phyloP scores from a whole-genome alignment of 2,888 invertebrate species.

The Unio delphinus region DNA sequence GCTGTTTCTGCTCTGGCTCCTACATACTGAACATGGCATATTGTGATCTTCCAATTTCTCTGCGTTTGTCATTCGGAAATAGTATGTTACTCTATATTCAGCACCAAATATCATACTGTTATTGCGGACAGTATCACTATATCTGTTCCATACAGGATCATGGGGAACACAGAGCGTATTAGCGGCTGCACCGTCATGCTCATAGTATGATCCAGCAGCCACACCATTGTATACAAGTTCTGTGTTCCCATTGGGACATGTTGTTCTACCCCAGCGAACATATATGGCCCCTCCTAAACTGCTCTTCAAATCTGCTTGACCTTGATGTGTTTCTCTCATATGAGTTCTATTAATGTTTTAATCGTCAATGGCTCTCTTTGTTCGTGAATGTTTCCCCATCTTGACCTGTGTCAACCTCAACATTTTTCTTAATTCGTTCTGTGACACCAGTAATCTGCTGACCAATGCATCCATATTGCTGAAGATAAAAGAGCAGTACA shows the following conservation, averaged over 20 bases:
- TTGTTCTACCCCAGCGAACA: conserved; percentile 9
- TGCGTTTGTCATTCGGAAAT: not conserved
- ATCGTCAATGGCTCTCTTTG: no score
- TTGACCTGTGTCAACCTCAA: no score
- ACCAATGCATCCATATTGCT: no score
- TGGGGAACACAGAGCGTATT: conserved; percentile 21
- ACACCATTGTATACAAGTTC: conserved; percentile 14
- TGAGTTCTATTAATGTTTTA: no score
- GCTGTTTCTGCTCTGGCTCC: conserved; percentile 7
- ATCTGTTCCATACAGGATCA: conserved; percentile 12
- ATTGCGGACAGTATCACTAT: not conserved
- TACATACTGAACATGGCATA: conserved; percentile 38
- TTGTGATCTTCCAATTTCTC: conserved; percentile 14
- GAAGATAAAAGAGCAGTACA: no score
- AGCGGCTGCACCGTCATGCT: conserved; percentile 14
- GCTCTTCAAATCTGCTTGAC: not conserved
- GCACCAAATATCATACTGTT: conserved; percentile 11
- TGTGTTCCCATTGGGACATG: conserved; percentile 3
- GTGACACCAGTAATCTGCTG: no score
- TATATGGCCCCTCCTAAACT: conserved; percentile 7
- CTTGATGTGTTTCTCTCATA: no score
- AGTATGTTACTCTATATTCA: no score
- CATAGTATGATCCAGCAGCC: conserved; percentile 8
- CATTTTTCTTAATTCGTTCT: no score
- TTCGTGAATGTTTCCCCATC: no score